Evolutionary conservation across 1,140 invertebrate genomes (phyloP).

Genomic region (Drosophila santomea): DNA sequence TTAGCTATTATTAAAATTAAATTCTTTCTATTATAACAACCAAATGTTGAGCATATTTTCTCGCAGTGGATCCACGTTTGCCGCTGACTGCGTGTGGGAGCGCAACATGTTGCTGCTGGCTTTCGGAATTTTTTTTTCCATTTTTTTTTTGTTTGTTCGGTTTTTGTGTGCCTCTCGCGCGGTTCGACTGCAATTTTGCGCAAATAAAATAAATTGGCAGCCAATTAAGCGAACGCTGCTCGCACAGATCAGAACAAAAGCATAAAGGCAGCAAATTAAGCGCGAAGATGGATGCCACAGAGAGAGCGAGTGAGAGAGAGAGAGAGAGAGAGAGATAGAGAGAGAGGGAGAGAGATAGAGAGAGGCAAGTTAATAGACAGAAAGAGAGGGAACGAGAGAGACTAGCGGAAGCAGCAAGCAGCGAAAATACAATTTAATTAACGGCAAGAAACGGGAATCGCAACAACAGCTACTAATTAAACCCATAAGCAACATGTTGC

Average conservation of each 20-base stretch:
- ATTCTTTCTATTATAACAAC: too few species aligned
- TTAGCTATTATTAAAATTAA: too few species aligned
- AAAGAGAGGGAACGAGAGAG: not conserved
- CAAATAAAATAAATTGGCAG: conserved; percentile 83
- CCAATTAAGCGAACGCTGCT: conserved; percentile 72
- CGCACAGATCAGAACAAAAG: conserved; percentile 77
- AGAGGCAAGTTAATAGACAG: not conserved
- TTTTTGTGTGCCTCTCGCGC: conserved; percentile 35
- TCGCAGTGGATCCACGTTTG: conserved; percentile 21
- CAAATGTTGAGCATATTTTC: not conserved
- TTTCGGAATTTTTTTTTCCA: conserved; percentile 26
- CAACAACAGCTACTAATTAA: conserved; percentile 38
- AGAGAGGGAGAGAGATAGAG: not conserved
- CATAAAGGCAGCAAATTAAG: conserved; percentile 81
- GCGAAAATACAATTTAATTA: conserved; percentile 76
- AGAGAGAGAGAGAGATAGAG: conserved; percentile 15
- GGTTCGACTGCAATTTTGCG: conserved; percentile 75
- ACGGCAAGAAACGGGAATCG: conserved; percentile 37
- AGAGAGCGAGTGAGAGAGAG: conserved; percentile 23
- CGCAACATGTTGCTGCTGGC: conserved; percentile 72
- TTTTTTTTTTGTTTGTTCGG: conserved; percentile 3
- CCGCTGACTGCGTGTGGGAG: conserved; percentile 72
- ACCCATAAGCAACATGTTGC: conserved; percentile 36
- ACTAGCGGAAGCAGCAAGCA: conserved; percentile 56
- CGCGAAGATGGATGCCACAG: conserved; percentile 27